phyloP scores from a whole-genome alignment of 2,113 vertebrate genomes.

The Otis tarda region DNA sequence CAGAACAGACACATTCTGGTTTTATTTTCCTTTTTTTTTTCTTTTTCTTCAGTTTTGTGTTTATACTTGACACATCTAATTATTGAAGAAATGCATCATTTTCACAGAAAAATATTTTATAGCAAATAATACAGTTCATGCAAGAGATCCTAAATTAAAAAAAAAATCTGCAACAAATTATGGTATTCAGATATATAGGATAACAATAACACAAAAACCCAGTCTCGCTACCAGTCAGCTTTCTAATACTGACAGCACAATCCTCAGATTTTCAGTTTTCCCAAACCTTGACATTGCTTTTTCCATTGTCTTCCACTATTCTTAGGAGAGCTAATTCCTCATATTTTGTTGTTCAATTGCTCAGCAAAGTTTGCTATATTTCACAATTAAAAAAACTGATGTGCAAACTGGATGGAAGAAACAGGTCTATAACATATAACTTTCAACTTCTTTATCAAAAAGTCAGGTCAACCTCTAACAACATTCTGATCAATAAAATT shows the following conservation, averaged over 20 bases:
- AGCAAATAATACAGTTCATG: neutral
- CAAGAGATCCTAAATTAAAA: neutral
- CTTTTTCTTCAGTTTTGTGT: neutral
- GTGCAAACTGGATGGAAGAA: neutral
- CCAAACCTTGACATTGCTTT: neutral
- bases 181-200: neutral
- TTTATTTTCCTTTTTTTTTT: neutral
- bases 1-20: neutral
- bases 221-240: neutral
- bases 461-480: neutral
- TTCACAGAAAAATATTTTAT: neutral
- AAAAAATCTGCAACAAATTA: neutral
- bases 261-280: neutral
- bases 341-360: neutral
- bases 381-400: neutral
- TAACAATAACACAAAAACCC: neutral
- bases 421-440: neutral
- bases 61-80: neutral
- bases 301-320: neutral
- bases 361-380: neutral
- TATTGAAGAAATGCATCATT: neutral
- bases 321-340: neutral
- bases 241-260: neutral
- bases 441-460: neutral
- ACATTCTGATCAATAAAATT: neutral